Conservation (phyloP, 2,888 invertebrate genomes). For the Mesorhabditis spiculigera region DNA sequence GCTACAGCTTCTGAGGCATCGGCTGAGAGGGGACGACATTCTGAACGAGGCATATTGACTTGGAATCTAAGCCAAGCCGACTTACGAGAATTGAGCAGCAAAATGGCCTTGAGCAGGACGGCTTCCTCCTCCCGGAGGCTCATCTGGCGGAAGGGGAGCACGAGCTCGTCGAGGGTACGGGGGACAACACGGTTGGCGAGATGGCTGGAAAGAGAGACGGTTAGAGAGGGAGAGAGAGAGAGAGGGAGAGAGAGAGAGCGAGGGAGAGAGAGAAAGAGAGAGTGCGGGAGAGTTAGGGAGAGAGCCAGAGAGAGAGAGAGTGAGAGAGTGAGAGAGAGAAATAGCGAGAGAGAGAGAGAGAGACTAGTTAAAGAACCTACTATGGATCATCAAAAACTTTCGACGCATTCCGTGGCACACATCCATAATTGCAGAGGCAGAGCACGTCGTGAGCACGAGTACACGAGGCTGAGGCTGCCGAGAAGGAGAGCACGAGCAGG, state of each 20-base stretch:
- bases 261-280: slow-evolving; percentile 14
- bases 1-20: slow-evolving; percentile 54
- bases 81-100: slow-evolving; percentile 53
- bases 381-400: slow-evolving; percentile 43
- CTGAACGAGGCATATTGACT: slow-evolving; percentile 23
- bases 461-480: slow-evolving; percentile 29
- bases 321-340: too few relatives aligned
- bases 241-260: too few relatives aligned
- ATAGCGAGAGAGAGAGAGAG: too few relatives aligned
- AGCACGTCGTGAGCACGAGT: slow-evolving; percentile 32
- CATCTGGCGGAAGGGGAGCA: slow-evolving; percentile 49
- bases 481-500: slow-evolving; percentile 43
- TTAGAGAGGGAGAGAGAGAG: too few relatives aligned
- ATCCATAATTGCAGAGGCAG: slow-evolving; percentile 52
- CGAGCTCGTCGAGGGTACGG: slow-evolving; percentile 50
- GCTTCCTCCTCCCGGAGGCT: slow-evolving; percentile 54
- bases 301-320: slow-evolving; percentile 27
- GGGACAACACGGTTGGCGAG: slow-evolving; percentile 54
- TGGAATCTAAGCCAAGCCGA: not conserved
- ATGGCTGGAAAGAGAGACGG: slow-evolving; percentile 29
- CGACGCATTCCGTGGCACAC: slow-evolving; percentile 38
- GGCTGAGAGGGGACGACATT: slow-evolving; percentile 41
- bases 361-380: slow-evolving; percentile 17
- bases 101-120: slow-evolving; percentile 52
- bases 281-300: slow-evolving; percentile 50